Base-by-base conservation (phyloP, 1,140 invertebrate genomes). In the Pseudomyrmex pallidus region DNA sequence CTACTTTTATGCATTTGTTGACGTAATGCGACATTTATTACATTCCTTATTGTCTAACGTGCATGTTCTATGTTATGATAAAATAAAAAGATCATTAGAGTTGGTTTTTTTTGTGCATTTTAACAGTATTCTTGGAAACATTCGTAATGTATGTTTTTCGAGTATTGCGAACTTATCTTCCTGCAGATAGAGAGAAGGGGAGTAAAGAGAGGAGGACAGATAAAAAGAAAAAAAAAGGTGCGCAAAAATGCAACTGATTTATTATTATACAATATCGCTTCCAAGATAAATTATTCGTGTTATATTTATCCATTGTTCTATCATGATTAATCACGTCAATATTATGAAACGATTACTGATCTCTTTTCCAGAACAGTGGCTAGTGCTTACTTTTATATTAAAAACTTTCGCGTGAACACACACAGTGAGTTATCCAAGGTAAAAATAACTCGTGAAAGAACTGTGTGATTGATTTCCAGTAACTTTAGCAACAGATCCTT, bases 141-240 rank as follows among this genome's bases (percentile, higher is more conserved):
- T 2, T 8, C 35, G 35, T 35, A 0, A 35, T 35, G 7, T 44
- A 3, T 66, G 54, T 44, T 12, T 50, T 57, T 78, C 2, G 20
- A 78, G 74, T 78, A 78, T 78, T 78, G 67, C 46, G 54, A 56
- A 7, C 10, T 78, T 70, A 50, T 78, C 44, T 70, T 78, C 54
- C 44, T 20, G 54, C 44, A 59, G 9, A 46, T 8, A 57, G 35
- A 73, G 7, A 46, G 5, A 35, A 35, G 35, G 0, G 35, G 35
- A 35, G 4, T 4, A 35, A 44, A 46, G 22, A 25, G 3, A n/a
- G 20, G n/a, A 13, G 4, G 50, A 35, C 13, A 12, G 15, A 35
- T n/a, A 13, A 20, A 22, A 13, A 48, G 52, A 50, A 22, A 35
- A 10, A 35, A 10, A 46, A 13, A 9, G 15, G 64, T 52, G 44